Base-by-base conservation (phyloP, 2,888 invertebrate genomes). In the Anorthoa munda region DNA sequence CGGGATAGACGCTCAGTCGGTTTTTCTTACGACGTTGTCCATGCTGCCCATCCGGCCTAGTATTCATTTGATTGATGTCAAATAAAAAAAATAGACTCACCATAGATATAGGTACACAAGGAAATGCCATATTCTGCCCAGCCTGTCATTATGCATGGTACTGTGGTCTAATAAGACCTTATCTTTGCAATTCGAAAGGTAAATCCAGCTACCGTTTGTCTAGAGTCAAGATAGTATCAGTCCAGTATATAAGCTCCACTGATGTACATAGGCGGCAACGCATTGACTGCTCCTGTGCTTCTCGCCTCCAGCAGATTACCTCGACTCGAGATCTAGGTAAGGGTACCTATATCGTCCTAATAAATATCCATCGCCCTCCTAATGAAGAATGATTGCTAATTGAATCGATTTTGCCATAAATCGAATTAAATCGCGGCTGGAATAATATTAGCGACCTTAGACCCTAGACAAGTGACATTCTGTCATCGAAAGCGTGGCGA, bases 21-120 rank as follows among this genome's bases (percentile, higher is more conserved):
- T 77, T 77, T 77, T 74, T 74, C 21, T 77, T 17, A 58, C 12
- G 13, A 39, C 9, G 17, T 13, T 77, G 56, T 76, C 77, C 39
- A 13, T 66, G 26, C 50, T 58, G 50, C 9, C 21, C 50, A 66
- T 66, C 77, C 77, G 77, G 77, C 77, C 56, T 7, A 66, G 50
- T 58, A 76, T 50, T 45, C 15, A 26, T 50, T 18, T 50, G 46
- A 55, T 31, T 53, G 45, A 60, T 59, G 15, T 18, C 31, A 13
- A n/a, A 11, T 4, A 26, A 58, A 58, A 56, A 58, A 58, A 31
- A 5, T 2, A 12, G n/a, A 31, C 31, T 58, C 31, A 2, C 7
- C 58, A 31, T 58, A 31, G 21, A 58, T 5, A 17, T 53, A 56
- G 0, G 3, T 56, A 58, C 18, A 2, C 31, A n/a, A 18, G 31